These are phyloP conservation scores for Melanitta fusca DNA, from an alignment of 2,797 vertebrate species.

Conservation along the genomic window DNA sequence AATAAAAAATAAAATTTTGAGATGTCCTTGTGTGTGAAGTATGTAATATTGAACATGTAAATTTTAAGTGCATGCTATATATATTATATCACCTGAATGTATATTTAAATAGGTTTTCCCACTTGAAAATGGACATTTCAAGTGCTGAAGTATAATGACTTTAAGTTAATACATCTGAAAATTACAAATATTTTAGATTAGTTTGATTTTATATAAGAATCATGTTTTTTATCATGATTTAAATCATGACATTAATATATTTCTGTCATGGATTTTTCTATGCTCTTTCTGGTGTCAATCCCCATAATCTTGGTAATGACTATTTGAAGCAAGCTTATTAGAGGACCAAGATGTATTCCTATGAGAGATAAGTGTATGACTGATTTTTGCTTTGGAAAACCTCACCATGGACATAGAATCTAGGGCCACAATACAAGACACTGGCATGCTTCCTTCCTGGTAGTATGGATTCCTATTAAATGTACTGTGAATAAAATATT, in stretches of 20 bases:
- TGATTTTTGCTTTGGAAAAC: background rate
- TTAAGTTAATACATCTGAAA: background rate
- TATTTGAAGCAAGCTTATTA: background rate
- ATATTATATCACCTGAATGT: background rate
- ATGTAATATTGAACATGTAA: background rate
- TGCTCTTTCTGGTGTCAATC: background rate
- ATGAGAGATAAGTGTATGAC: background rate
- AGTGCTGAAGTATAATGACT: background rate
- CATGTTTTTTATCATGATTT: too few species aligned
- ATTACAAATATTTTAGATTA: background rate
- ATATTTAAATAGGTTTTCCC: background rate
- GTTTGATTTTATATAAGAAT: background rate
- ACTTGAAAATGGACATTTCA: background rate
- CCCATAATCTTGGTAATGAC: background rate
- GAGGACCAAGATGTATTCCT: background rate
- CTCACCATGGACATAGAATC: background rate
- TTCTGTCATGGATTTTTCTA: background rate
- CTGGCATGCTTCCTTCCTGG: background rate
- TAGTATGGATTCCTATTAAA: background rate
- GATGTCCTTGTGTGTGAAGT: background rate
- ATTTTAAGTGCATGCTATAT: background rate
- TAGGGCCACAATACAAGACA: background rate
- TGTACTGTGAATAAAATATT: background rate
- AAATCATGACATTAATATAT: background rate
- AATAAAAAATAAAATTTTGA: background rate